Evolutionary conservation across 2,113 vertebrate genomes (phyloP).

Genomic region (Pituophis catenifer): DNA sequence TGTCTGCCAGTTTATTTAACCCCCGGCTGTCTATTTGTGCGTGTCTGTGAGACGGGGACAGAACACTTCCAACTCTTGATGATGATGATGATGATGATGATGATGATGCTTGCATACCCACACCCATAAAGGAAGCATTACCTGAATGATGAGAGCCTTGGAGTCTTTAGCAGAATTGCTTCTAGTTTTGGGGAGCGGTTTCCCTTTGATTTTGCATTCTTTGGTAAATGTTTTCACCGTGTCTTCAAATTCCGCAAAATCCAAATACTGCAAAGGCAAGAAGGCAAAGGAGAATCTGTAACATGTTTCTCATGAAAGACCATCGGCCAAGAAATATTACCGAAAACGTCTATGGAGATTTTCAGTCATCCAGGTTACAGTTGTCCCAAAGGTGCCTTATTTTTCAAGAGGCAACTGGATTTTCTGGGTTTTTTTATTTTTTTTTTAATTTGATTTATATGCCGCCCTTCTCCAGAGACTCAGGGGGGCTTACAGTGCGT

Average conservation of each 20-base stretch:
- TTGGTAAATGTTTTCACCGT: constrained; percentile 83
- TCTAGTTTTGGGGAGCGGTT: constrained; percentile 73
- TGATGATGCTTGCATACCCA: not conserved
- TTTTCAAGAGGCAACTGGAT: too few relatives aligned
- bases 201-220: constrained; percentile 90
- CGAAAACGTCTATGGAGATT: not conserved
- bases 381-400: too few relatives aligned
- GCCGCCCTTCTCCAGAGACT: too few relatives aligned
- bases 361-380: too few relatives aligned
- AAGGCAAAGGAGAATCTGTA: not conserved
- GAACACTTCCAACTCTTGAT: not conserved
- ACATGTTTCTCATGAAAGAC: not conserved
- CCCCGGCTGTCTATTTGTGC: too few relatives aligned
- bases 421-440: too few relatives aligned
- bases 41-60: too few relatives aligned
- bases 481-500: too few relatives aligned
- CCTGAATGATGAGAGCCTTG: constrained; percentile 75
- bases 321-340: not conserved
- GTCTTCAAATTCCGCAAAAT: constrained; percentile 87
- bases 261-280: constrained; percentile 80
- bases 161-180: constrained; percentile 68
- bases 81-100: not conserved
- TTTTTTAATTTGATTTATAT: too few relatives aligned
- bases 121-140: constrained; percentile 54
- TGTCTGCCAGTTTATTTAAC: too few relatives aligned